Conservation (phyloP, 2,797 vertebrate genomes). For the Parauchenoglanis punctatus region DNA sequence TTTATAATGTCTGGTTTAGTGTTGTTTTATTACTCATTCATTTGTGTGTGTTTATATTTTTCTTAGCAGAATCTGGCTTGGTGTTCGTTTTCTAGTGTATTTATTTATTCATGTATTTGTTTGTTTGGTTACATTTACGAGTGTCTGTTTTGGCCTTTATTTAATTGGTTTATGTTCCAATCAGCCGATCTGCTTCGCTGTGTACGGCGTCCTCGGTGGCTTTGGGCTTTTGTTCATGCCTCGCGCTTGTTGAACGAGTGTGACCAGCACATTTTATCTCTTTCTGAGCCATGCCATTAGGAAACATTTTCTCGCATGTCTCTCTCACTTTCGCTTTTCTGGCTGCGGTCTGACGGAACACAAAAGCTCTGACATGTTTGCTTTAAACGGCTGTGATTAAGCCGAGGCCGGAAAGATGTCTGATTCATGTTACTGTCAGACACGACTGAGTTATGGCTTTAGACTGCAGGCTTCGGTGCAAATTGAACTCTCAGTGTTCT, state of each 20-base stretch:
- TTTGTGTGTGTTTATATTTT: not conserved
- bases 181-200: too few relatives aligned
- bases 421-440: conserved; percentile 5
- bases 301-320: too few relatives aligned
- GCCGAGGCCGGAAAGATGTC: not conserved
- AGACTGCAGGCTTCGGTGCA: not conserved
- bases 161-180: not conserved
- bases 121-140: not conserved
- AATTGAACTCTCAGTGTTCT: not conserved
- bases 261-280: not conserved
- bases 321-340: not conserved
- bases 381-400: not conserved
- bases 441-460: not conserved
- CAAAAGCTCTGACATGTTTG: not conserved
- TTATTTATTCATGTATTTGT: not conserved
- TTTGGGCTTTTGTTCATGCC: not conserved
- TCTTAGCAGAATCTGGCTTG: not conserved
- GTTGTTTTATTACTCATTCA: not conserved
- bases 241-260: not conserved
- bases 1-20: not conserved
- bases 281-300: not conserved
- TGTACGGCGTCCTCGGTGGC: not conserved
- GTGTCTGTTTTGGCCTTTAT: not conserved
- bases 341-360: not conserved
- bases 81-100: not conserved